Evolutionary conservation across 2,888 invertebrate genomes (phyloP).

Genomic region (Sepiola atlantica): DNA sequence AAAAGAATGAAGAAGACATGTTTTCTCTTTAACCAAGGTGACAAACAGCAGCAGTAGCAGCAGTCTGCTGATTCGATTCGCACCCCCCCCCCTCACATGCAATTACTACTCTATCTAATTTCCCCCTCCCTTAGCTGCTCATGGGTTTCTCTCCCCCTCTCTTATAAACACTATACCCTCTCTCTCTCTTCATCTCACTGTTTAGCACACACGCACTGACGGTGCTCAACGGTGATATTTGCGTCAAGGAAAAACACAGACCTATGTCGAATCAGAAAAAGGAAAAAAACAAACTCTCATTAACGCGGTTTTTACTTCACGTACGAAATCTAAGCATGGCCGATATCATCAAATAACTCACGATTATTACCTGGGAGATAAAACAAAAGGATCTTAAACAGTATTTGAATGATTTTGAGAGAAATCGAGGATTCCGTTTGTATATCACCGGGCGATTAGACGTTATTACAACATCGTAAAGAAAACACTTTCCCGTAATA

Average conservation of each 20-base stretch:
- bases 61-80: not conserved
- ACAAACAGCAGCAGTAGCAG: not conserved
- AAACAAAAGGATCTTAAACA: not conserved
- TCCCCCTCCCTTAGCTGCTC: not conserved
- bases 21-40: not conserved
- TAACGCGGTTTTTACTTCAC: not conserved
- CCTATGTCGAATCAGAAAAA: not conserved
- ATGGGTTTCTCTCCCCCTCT: not conserved
- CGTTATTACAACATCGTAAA: not conserved
- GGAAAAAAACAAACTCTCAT: not conserved
- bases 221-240: not conserved
- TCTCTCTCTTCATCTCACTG: not conserved
- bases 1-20: not conserved
- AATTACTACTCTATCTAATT: not conserved
- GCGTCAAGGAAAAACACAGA: slow-evolving; percentile 32
- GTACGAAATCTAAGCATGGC: not conserved
- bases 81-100: not conserved
- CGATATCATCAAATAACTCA: not conserved
- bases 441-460: not conserved
- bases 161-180: not conserved
- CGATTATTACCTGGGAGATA: not conserved
- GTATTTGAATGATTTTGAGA: not conserved
- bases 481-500: not conserved
- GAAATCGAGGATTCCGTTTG: not conserved
- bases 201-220: not conserved